Conservation (phyloP, 2,888 invertebrate genomes). For the Tubulanus polymorphus region DNA sequence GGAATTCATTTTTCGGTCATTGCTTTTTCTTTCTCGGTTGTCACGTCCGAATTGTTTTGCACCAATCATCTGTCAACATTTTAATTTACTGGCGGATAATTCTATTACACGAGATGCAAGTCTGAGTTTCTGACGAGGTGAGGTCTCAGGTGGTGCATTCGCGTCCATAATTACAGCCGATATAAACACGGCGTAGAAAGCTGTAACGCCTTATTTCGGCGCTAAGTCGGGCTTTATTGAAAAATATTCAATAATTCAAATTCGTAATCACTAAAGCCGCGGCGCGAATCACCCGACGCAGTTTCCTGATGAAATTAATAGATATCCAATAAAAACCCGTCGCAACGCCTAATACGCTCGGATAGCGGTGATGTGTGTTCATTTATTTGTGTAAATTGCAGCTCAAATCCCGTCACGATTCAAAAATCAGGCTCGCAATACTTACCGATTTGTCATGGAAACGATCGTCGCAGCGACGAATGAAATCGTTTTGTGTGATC, state of each 20-base stretch:
- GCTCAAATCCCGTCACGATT: too few species aligned
- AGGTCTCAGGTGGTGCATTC: too few species aligned
- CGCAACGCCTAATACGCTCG: background rate
- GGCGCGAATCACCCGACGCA: background rate
- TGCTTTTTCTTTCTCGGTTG: too few species aligned
- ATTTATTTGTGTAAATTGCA: too few species aligned
- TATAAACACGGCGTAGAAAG: background rate
- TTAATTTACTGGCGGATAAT: constrained; percentile 1
- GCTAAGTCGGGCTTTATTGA: background rate
- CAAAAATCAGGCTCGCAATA: too few species aligned
- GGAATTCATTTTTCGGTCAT: too few species aligned
- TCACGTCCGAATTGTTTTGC: too few species aligned
- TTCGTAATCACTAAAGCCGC: background rate
- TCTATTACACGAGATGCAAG: background rate
- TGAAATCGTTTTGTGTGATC: too few species aligned
- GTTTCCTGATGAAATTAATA: background rate
- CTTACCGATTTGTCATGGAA: too few species aligned
- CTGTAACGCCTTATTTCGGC: background rate
- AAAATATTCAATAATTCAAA: constrained; percentile 3
- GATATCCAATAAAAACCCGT: background rate
- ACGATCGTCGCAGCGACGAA: too few species aligned
- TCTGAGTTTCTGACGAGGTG: background rate
- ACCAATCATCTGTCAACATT: constrained; percentile 4
- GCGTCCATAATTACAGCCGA: constrained; percentile 1
- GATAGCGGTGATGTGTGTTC: too few species aligned